Base-by-base conservation (phyloP, 2,888 invertebrate species). In the Trisateles emortualis region DNA sequence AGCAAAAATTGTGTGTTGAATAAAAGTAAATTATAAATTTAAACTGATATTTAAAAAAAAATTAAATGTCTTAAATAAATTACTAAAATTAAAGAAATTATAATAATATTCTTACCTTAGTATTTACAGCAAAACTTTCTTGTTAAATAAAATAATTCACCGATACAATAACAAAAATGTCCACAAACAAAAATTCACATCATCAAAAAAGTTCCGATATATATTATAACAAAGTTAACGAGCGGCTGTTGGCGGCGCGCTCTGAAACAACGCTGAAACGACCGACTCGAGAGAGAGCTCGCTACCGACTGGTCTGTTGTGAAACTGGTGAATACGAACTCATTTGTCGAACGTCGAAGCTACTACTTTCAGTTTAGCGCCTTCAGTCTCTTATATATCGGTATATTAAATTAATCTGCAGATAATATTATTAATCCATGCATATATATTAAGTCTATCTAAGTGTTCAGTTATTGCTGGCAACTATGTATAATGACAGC, bases 201-300 rank as follows among this genome's bases (percentile, higher is more conserved):
- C 44, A 46, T 51, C 39, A 43, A 38, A 57, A 70, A 72, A 72
- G 65, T 69, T 70, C 43, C 39, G 24, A 13, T 54, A 48, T 53
- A 54, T 60, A 65, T 52, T 56, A 56, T 51, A 55, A 60, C 62
- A 68, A 79, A 80, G 73, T 80, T 78, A 55, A 53, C 72, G 65
- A 53, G 53, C 63, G 61, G 32, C 46, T 30, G 44, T 30, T 24
- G 50, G 40, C 41, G 48, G 36, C 48, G 64, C 53, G 56, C 42
- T 43, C 63, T 64, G 64, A 61, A 67, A 68, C 30, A 54, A 30
- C 64, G 52, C 65, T 67, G 63, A 68, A 71, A 68, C 72, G 52
- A 72, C 73, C 68, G 49, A 54, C 59, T 66, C 51, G 56, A 56
- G 46, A 45, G 67, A 50, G 63, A 63, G 66, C 57, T 68, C 69